Conservation (phyloP, 2,888 invertebrate species). For the Agonum fuliginosum region DNA sequence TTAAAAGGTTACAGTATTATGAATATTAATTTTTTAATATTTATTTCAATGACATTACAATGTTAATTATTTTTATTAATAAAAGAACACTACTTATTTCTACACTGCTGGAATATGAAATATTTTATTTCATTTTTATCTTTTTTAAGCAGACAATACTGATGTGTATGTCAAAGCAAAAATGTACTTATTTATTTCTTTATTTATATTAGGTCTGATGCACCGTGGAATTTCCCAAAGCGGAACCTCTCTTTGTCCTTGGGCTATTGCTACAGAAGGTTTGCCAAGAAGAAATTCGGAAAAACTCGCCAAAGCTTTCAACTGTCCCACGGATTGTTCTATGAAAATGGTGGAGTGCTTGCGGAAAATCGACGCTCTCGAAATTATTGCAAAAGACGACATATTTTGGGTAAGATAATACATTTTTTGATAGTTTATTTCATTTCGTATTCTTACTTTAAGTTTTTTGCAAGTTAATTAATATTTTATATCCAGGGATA, state of each 20-base stretch:
- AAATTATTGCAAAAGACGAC: slow-evolving; percentile 80
- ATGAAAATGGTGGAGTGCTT: slow-evolving; percentile 78
- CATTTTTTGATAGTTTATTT: neutral
- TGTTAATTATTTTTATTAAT: no score
- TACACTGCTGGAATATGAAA: no score
- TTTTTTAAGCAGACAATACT: neutral
- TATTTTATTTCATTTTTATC: slow-evolving; percentile 4
- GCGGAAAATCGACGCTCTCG: slow-evolving; percentile 76
- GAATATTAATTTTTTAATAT: no score
- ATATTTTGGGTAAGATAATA: slow-evolving; percentile 78
- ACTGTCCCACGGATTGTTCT: slow-evolving; percentile 76
- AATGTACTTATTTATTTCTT: slow-evolving; percentile 23
- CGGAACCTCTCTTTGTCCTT: slow-evolving; percentile 77
- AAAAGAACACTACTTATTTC: no score
- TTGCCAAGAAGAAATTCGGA: slow-evolving; percentile 77
- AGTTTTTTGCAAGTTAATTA: no score
- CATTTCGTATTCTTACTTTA: neutral
- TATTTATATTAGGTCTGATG: slow-evolving; percentile 76
- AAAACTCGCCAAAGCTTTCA: slow-evolving; percentile 77
- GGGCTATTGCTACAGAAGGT: slow-evolving; percentile 68
- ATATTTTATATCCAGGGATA: no score
- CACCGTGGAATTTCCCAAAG: slow-evolving; percentile 85
- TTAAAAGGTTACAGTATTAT: no score
- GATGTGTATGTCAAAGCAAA: neutral
- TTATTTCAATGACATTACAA: no score